Evolutionary conservation across 53 echinoderm and acorn worm species (phyloP), one percentile per base, ranked within the genome.

Genomic region (Mesocentrotus franciscanus): DNA sequence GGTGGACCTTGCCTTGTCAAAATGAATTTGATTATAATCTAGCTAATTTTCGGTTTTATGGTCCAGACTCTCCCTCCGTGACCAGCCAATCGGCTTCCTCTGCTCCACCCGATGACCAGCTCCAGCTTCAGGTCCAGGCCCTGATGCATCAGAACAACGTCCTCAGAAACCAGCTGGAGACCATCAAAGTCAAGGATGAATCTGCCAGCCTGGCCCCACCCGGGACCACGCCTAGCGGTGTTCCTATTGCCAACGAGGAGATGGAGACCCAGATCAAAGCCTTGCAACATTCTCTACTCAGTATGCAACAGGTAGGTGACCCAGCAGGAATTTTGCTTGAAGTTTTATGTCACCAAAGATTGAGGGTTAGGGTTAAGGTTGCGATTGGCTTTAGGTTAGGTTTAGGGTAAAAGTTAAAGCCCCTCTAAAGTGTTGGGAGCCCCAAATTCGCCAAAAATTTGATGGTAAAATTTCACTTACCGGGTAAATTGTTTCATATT

Each of bases 251-350:
- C 39, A 97, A 87, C 16, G 97, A 98, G 32, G 97, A 97, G 95
- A 99, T 96, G 78, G 99, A 99, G 78, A 99, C 97, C 1, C 97
- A 99, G 95, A 98, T 99, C 29, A 97, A 98, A 92, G 99, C 99
- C 22, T 78, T 99, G 57, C 99, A 99, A 76, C 96, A 98, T 85
- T 98, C 99, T 17, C 85, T 99, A 8, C 97, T 97, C 11, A 97
- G 96, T 57, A 97, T 98, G 97, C 99, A 99, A 94, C 99, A 99
- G 99, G 99, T 99, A 70, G 17, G 93, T 55, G 56, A 61, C 61
- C 16, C 61, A 61, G 49, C 6, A 49, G 49, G 3, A 2, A 49
- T 4, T 4, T 4, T 2, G 49, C 49, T 49, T 7, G 6, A 49
- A 49, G 49, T 49, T 49, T 7, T 49, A 2, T 49, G 6, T 49